A percentile compares a stretch with the other conserved stretches of the same genome.
Conservation (phyloP, 2,113 vertebrate genomes). For the Muntiacus muntjak region DNA sequence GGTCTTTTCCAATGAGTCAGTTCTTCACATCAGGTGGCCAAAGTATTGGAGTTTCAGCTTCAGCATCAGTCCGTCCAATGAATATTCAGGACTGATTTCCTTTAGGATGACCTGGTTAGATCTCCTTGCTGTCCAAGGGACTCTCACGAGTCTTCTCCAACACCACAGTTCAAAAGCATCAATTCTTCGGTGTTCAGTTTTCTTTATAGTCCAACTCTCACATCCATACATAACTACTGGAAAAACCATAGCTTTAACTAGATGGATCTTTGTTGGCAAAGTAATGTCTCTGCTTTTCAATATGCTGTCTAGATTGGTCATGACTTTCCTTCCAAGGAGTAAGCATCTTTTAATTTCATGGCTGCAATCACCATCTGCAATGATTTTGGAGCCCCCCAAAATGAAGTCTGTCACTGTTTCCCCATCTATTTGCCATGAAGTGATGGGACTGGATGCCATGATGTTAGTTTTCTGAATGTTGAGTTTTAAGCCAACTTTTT, state of each 20-base stretch:
- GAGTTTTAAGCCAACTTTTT: not conserved
- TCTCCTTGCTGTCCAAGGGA: not conserved
- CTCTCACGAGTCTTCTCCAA: not conserved
- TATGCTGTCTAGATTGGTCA: not conserved
- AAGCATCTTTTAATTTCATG: not conserved
- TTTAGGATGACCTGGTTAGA: not conserved
- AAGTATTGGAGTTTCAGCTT: not conserved
- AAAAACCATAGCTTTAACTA: not conserved
- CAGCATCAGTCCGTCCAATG: not conserved
- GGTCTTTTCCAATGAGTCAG: not conserved
- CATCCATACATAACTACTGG: not conserved
- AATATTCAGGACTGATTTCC: not conserved
- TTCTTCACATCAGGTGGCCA: not conserved
- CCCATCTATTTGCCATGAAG: not conserved
- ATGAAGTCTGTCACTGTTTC: not conserved
- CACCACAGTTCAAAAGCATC: not conserved
- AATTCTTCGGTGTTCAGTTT: rapidly evolving
- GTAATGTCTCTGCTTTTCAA: not conserved
- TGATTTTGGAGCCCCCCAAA: rapidly evolving
- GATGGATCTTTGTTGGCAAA: not conserved
- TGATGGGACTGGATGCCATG: not conserved
- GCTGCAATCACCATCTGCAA: not conserved
- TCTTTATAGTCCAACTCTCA: not conserved
- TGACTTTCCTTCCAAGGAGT: not conserved
- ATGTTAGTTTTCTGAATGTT: not conserved